Conservation (phyloP, 2,888 invertebrate genomes). For the Nemoura dubitans region DNA sequence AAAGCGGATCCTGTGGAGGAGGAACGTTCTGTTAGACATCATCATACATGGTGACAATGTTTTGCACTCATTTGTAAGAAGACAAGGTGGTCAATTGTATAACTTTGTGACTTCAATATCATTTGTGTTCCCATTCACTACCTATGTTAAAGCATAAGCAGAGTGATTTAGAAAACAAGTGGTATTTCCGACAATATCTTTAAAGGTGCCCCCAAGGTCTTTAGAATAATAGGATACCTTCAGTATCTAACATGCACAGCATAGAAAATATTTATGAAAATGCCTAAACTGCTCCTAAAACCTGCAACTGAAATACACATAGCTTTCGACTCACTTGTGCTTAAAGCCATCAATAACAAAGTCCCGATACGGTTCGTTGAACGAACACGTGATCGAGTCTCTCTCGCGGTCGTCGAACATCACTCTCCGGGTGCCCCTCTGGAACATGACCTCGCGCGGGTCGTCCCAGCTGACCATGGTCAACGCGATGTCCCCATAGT, state of each 20-base stretch:
- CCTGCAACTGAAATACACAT: background rate
- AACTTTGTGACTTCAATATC: too few species aligned
- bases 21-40: slow-evolving; percentile 56
- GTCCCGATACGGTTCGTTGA: slow-evolving; percentile 77
- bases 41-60: too few species aligned
- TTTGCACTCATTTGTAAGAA: too few species aligned
- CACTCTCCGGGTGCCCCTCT: slow-evolving; percentile 79
- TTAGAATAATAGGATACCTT: too few species aligned
- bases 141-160: too few species aligned
- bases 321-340: slow-evolving; percentile 61
- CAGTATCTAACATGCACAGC: background rate
- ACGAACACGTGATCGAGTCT: slow-evolving; percentile 69
- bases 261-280: too few species aligned
- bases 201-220: too few species aligned
- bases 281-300: background rate
- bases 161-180: too few species aligned
- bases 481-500: slow-evolving; percentile 85
- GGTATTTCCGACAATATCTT: too few species aligned
- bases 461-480: slow-evolving; percentile 88
- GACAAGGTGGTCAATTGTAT: too few species aligned
- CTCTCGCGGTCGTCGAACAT: slow-evolving; percentile 82
- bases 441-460: slow-evolving; percentile 85
- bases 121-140: too few species aligned
- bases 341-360: slow-evolving; percentile 76
- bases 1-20: slow-evolving; percentile 74